Evolutionary conservation across 2,888 invertebrate genomes (phyloP), one percentile per base, ranked within the genome.

Genomic region (Nomada ruficornis): DNA sequence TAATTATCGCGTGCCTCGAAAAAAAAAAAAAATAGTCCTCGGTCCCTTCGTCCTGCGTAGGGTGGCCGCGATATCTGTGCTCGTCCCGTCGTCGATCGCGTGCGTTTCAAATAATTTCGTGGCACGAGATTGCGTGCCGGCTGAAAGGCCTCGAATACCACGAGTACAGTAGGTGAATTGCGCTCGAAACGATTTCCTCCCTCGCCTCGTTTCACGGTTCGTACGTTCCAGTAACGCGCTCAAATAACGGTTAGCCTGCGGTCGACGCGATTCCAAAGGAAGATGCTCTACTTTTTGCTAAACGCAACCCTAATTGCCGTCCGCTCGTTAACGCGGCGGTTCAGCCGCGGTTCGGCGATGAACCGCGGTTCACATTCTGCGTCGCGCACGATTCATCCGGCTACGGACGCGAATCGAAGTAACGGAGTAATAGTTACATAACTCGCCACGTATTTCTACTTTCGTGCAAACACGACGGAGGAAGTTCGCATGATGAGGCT

Each of bases 131-230:
- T 72, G 79, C 82, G 77, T 82, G 84, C 50, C 15, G 67, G 67
- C 57, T 59, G 55, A 63, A 82, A 75, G 73, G 73, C 59, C 74
- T 63, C 70, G 77, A 77, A 84, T 77, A 71, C 70, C 69, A 67
- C 42, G 70, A 68, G 18, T 44, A 23, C 42, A 2, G 63, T 55
- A 60, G 59, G 60, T 71, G 86, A 87, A 84, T 84, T 70, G 82
- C 80, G 80, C 80, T 85, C 80, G 75, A 83, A 89, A 82, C 84
- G 77, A 88, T 84, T 88, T 89, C 89, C 87, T 82, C 86, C 77
- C 84, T 79, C 82, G 73, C 65, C 85, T 88, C 77, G 75, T 89
- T 89, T 89, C 89, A 89, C 88, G 89, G 82, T 88, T 80, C 80
- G 87, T 88, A 80, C 82, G 74, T 84, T 74, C 67, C 71, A 77